Conservation (phyloP, 2,888 invertebrate species). For the Drosophila eohydei region DNA sequence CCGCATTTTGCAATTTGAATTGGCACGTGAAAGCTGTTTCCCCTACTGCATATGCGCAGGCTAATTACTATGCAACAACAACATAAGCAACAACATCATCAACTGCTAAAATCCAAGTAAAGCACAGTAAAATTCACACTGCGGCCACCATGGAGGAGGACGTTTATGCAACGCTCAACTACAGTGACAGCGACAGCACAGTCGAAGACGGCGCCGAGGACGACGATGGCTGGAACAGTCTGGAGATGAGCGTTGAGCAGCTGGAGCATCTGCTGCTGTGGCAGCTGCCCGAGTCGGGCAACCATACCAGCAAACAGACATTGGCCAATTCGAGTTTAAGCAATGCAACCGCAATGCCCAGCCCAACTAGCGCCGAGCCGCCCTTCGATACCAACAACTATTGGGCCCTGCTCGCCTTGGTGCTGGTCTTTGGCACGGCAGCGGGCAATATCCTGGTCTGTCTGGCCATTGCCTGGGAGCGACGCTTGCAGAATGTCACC, state of each 20-base stretch:
- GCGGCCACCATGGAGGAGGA: conserved; percentile 77
- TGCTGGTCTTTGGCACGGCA: conserved; percentile 93
- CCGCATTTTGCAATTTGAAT: conserved; percentile 58
- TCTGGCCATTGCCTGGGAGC: conserved; percentile 95
- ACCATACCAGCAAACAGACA: conserved; percentile 28
- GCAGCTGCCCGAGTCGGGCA: conserved; percentile 40
- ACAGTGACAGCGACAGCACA: conserved; percentile 50
- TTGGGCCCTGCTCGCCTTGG: conserved; percentile 92
- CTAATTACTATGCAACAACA: conserved; percentile 64
- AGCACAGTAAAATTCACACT: conserved; percentile 8
- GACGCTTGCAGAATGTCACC: conserved; percentile 97
- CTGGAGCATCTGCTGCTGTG: conserved; percentile 50
- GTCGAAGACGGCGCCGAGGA: conserved; percentile 40
- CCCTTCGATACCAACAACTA: conserved; percentile 87
- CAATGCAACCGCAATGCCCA: conserved; percentile 44
- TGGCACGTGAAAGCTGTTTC: conserved; percentile 27
- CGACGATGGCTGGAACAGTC: conserved; percentile 50
- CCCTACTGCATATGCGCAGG: conserved; percentile 46
- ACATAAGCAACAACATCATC: not conserved
- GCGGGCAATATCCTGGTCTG: conserved; percentile 97
- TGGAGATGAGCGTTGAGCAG: conserved; percentile 52
- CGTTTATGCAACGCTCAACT: conserved; percentile 71
- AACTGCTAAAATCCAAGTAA: conserved; percentile 7
- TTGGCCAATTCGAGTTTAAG: conserved; percentile 43
- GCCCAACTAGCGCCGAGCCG: conserved; percentile 2